Evolutionary conservation across 2,113 vertebrate species (phyloP).

Genomic region (Syrmaticus mikado): DNA sequence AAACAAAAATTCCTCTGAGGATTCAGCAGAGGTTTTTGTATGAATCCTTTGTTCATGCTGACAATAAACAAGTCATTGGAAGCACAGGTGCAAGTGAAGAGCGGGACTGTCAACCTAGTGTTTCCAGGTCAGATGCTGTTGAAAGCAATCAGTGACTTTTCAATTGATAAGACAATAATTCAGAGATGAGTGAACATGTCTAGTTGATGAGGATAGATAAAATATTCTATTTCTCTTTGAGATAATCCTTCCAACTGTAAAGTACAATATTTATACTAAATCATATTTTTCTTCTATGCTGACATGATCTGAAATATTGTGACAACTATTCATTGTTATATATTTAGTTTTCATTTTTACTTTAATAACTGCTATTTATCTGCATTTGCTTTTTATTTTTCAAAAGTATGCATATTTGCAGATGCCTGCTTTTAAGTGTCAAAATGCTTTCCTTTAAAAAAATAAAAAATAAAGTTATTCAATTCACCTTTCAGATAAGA

Average conservation of each 20-base stretch:
- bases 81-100: not conserved
- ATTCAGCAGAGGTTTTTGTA: not conserved
- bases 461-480: not conserved
- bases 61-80: not conserved
- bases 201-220: not conserved
- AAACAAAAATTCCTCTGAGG: constrained; percentile 13
- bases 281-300: not conserved
- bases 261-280: not conserved
- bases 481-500: not conserved
- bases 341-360: not conserved
- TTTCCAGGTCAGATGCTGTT: constrained; percentile 33
- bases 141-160: constrained; percentile 9
- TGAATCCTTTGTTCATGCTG: not conserved
- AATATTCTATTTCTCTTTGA: not conserved
- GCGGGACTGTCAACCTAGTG: not conserved
- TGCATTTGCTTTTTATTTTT: not conserved
- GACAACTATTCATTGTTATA: not conserved
- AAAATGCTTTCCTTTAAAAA: not conserved
- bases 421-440: not conserved
- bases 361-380: not conserved
- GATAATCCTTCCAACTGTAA: not conserved
- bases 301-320: not conserved
- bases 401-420: not conserved
- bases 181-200: constrained; percentile 39
- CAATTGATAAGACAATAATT: constrained; percentile 43